A percentile compares a stretch with the other conserved stretches of the same genome.
These are phyloP conservation scores for Mesoligia furuncula DNA, from an alignment of 2,888 invertebrate genomes.

Conservation along the genomic window DNA sequence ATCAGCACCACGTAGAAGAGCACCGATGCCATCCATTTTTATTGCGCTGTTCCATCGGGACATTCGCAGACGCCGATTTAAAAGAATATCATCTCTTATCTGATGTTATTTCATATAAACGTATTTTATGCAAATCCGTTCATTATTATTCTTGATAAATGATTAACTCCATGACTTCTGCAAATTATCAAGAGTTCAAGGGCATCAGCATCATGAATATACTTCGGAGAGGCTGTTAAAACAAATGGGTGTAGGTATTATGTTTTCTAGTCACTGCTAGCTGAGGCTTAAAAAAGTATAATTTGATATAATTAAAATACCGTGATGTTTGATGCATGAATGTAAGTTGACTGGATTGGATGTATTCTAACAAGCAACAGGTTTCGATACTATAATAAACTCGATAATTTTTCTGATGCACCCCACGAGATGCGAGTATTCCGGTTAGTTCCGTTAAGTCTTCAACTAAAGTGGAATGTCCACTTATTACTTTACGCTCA, in stretches of 20 bases:
- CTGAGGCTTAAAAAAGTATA: constrained; percentile 25
- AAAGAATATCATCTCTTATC: constrained; percentile 54
- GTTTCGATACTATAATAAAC: constrained; percentile 58
- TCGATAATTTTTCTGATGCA: constrained; percentile 68
- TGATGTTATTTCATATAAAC: constrained; percentile 50
- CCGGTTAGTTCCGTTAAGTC: constrained; percentile 66
- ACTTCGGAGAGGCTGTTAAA: constrained; percentile 43
- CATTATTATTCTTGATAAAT: constrained; percentile 71
- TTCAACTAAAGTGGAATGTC: constrained; percentile 63
- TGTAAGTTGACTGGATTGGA: constrained; percentile 57
- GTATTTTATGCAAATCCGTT: constrained; percentile 69
- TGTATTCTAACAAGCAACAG: constrained; percentile 47
- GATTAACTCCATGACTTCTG: constrained; percentile 63
- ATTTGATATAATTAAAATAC: constrained; percentile 57
- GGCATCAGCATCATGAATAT: constrained; percentile 61
- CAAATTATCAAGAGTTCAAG: constrained; percentile 73
- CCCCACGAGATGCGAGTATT: constrained; percentile 57
- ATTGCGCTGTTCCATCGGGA: constrained; percentile 56
- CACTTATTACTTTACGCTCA: constrained; percentile 59
- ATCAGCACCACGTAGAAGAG: constrained; percentile 74
- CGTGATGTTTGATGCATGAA: constrained; percentile 56
- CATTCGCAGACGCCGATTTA: constrained; percentile 57
- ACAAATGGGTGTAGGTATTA: constrained; percentile 46
- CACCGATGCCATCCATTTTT: constrained; percentile 66
- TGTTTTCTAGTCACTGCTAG: constrained; percentile 25